Conservation (phyloP, 2,888 invertebrate species). For the Carterocephalus palaemon region DNA sequence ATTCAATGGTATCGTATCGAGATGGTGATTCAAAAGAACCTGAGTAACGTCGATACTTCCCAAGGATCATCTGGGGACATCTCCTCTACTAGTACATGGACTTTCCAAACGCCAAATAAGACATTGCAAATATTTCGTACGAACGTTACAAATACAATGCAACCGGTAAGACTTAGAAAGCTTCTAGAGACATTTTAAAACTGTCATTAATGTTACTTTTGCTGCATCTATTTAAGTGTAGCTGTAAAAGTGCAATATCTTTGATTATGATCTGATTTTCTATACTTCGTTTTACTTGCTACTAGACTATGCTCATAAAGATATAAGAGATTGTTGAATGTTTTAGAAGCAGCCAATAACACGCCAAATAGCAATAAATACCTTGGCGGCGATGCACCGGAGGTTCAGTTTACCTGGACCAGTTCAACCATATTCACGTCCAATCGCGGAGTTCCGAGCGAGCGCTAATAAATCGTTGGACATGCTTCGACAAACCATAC, state of each 20-base stretch:
- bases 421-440: conserved; percentile 72
- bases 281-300: neutral
- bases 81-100: conserved; percentile 54
- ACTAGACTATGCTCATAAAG: no score
- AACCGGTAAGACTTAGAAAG: conserved; percentile 62
- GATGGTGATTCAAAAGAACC: conserved; percentile 73
- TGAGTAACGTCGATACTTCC: conserved; percentile 57
- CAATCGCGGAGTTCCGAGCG: conserved; percentile 76
- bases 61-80: conserved; percentile 50
- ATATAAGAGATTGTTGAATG: conserved; percentile 15
- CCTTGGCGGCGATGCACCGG: conserved; percentile 81
- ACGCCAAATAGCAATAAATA: conserved; percentile 85
- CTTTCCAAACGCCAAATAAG: conserved; percentile 58
- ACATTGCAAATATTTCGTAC: conserved; percentile 47
- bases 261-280: no score
- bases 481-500: conserved; percentile 85
- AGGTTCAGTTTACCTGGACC: conserved; percentile 78
- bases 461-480: conserved; percentile 86
- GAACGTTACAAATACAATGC: conserved; percentile 52
- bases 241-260: no score
- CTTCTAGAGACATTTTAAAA: conserved; percentile 4
- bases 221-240: conserved; percentile 3
- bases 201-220: neutral
- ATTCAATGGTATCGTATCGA: conserved; percentile 38
- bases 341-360: conserved; percentile 71